Base-by-base conservation (phyloP, 2,888 invertebrate genomes). In the Cataglyphis livida region DNA sequence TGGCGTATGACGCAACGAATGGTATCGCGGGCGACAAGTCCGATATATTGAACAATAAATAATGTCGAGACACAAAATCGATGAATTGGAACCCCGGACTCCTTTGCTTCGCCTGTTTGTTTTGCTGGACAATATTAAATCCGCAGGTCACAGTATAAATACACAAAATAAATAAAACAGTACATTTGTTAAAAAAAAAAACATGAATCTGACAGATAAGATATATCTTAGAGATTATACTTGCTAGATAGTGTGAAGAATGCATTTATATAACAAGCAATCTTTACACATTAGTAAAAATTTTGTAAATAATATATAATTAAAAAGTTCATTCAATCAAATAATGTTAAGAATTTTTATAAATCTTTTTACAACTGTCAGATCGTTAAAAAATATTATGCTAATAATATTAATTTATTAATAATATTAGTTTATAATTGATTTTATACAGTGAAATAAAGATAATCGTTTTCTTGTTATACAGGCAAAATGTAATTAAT, bases 1-100 rank as follows among this genome's bases (percentile, higher is more conserved):
- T 93, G 91, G 91, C 91, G 90, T 90, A 91, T 93, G 93, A 93
- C 92, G 92, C 93, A 92, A 92, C 93, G 93, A 93, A 92, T 94
- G 93, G 90, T 93, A 94, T 94, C 93, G 76, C 66, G 65, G 54
- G 76, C 54, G 94, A 93, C 94, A 93, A 92, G 90, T 86, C 81
- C 89, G 90, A 93, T 93, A 92, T 93, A 93, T 93, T 90, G 92
- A 87, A 88, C 92, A 88, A 90, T 93, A 93, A 94, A 93, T 93
- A 92, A 93, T 93, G 92, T 90, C 83, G 84, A 86, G 91, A 91
- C 93, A 87, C 90, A 90, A 93, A 93, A 94, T 94, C 93, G 93
- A 94, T 94, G 93, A 93, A 91, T 92, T 90, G 90, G 89, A 88
- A 90, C 92, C 51, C 89, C 89, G 85, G 84, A 88, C 91, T 92